Conservation (phyloP, 2,888 invertebrate genomes). For the Cephus rjabovi region DNA sequence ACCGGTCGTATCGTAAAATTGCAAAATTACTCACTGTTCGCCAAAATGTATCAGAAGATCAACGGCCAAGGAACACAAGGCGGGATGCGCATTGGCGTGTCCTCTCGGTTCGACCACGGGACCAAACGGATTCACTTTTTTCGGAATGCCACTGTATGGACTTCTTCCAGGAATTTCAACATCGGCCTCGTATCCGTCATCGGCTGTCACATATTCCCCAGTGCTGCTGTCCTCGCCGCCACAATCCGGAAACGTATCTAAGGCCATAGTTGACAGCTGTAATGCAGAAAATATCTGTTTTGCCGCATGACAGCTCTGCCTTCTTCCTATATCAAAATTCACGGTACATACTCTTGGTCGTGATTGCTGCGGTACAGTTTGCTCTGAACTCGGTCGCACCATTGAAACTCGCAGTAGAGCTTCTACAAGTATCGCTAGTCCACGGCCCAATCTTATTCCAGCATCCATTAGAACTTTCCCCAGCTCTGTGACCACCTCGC, state of each 20-base stretch:
- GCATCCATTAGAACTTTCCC: constrained; percentile 48
- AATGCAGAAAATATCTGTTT: constrained; percentile 4
- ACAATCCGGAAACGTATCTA: constrained; percentile 56
- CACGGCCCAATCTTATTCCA: constrained; percentile 52
- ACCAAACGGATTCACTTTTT: constrained; percentile 38
- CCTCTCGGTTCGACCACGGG: constrained; percentile 56
- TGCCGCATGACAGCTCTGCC: constrained; percentile 20
- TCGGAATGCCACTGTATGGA: constrained; percentile 39
- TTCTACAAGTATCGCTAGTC: constrained; percentile 68
- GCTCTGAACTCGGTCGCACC: constrained; percentile 68
- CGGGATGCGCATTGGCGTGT: constrained; percentile 71
- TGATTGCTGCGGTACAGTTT: constrained; percentile 69
- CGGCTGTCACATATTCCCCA: constrained; percentile 67
- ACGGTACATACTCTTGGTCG: constrained; percentile 65
- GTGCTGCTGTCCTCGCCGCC: constrained; percentile 58
- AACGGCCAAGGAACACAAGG: constrained; percentile 72
- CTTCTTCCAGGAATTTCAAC: constrained; percentile 68
- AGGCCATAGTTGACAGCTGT: constrained; percentile 57
- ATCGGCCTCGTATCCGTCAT: constrained; percentile 77
- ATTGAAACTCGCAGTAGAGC: constrained; percentile 71
- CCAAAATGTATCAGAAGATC: constrained; percentile 72
- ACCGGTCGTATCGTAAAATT: background rate
- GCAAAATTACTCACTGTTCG: constrained; percentile 65
- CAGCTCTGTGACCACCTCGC: constrained; percentile 51
- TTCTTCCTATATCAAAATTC: constrained; percentile 13